Percentiles rank a stretch among this genome's conserved stretches.
Conservation (phyloP, 2,113 vertebrate species). For the Myiozetetes cayanensis region DNA sequence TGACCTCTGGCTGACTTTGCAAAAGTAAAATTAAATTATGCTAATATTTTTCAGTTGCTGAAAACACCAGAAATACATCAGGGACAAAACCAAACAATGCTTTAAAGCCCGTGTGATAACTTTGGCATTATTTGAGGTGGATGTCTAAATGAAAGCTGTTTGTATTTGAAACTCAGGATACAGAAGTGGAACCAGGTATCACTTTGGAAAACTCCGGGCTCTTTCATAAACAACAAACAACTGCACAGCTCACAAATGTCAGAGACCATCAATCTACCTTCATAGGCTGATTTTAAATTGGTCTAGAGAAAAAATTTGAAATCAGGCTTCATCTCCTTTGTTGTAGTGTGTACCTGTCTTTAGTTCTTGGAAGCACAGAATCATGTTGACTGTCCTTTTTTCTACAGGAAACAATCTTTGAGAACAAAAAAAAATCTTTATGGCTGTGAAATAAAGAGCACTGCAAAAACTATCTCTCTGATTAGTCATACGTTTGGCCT, state of each 20-base stretch:
- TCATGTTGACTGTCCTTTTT: background rate
- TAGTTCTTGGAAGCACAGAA: background rate
- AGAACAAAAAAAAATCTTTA: background rate
- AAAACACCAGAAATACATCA: background rate
- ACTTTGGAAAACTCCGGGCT: background rate
- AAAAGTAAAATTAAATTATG: background rate
- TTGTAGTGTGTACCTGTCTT: background rate
- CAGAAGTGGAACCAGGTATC: background rate
- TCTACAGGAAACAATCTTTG: background rate
- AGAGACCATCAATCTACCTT: background rate
- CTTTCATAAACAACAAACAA: background rate
- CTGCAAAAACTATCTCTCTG: background rate
- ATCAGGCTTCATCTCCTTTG: background rate
- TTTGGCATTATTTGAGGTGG: background rate
- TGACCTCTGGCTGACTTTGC: background rate
- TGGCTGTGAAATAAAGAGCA: conserved; percentile 1
- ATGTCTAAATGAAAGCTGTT: background rate
- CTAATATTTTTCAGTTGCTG: background rate
- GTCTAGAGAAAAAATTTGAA: background rate
- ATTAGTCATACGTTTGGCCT: conserved; percentile 39
- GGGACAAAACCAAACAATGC: background rate
- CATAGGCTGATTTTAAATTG: background rate
- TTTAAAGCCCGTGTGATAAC: background rate
- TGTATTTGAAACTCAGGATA: background rate
- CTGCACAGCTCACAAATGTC: background rate